Evolutionary conservation across 2,888 invertebrate species (phyloP), one percentile per base, ranked within the genome.

Genomic region (Phrixothrix hirtus): DNA sequence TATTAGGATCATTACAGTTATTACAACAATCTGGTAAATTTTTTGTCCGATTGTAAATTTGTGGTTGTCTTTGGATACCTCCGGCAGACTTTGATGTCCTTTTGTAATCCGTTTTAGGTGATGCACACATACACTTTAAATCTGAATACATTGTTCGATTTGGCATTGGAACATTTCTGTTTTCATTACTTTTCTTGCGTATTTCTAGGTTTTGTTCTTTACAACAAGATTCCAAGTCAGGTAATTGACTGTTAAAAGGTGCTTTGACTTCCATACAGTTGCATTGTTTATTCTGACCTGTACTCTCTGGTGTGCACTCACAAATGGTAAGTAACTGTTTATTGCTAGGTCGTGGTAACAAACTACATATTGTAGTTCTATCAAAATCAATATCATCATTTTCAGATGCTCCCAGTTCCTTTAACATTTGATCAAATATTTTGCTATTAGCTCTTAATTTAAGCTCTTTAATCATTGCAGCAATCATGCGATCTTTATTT

Each of bases 401-500:
- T 10, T 50, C 30, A 2, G 35, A 34, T 10, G 34, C 14, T 12
- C 10, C 17, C 17, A 46, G 21, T 12, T 11, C 16, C 25, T 36
- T 32, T 1, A 63, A 25, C 51, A 63, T 46, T 2, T 57, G 10
- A 13, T 55, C 30, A 27, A 60, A 59, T 9, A 55, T 27, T 25
- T 50, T 52, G 17, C 55, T 61, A 15, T 65, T 60, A 2, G 66
- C 63, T 2, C 69, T 61, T 34, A 59, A 32, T 34, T 64, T 61
- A 17, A 74, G 55, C 45, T 74, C 71, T 1, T 67, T 60, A 9
- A 70, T 68, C 66, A 74, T 69, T 0, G 65, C 66, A 5, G 67
- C 63, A 38, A 74, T 74, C 65, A 74, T 65, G 16, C 58, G 61
- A 58, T 74, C 75, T 48, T 74, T 74, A 2, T 67, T 65, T 38